Base-by-base conservation (phyloP, 2,797 vertebrate species). In the Malacoraja senta region DNA sequence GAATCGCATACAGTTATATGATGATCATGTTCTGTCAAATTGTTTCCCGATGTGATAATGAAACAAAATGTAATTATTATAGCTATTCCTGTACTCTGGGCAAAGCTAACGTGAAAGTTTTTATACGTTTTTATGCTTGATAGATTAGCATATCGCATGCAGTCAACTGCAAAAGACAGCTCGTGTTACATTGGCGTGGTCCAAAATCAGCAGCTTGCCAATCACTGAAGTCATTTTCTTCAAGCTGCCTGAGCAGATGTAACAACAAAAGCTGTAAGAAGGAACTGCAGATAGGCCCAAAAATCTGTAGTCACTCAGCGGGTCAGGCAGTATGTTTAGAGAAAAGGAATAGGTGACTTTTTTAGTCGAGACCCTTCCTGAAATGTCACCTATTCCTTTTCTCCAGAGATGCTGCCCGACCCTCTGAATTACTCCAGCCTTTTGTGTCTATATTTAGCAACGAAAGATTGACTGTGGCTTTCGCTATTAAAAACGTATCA, bases 41-140 rank as follows among this genome's bases (percentile, higher is more conserved):
- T 76, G 71, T 58, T 38, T 91, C 72, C 38, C 13, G 24, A 53
- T 53, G 71, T 92, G 44, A 74, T 92, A 92, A 74, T 53, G 72
- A 53, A 71, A 74, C 38, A 58, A 92, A 74, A 44, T 32, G 71
- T 92, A 88, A 88, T 88, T 88, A 58, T 74, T 76, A 44, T 38
- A 92, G 90, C 38, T 72, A 92, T 76, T 92, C 26, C 24, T 92
- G 68, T 38, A 76, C 72, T 92, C 90, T 92, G 71, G 71, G 90
- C 68, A 35, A 92, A 72, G n/a, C 90, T 74, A 92, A 92, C 71
- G 53, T 76, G 65, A 92, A 76, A 8, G 24, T 74, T 92, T 92
- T 92, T 58, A 92, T 92, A 76, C 17, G 24, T 74, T 92, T 92
- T 92, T 58, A 92, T 92, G 90, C 90, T 92, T 92, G 68, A n/a